Base-by-base conservation (phyloP, 2,888 invertebrate species). In the Metalampra italica region DNA sequence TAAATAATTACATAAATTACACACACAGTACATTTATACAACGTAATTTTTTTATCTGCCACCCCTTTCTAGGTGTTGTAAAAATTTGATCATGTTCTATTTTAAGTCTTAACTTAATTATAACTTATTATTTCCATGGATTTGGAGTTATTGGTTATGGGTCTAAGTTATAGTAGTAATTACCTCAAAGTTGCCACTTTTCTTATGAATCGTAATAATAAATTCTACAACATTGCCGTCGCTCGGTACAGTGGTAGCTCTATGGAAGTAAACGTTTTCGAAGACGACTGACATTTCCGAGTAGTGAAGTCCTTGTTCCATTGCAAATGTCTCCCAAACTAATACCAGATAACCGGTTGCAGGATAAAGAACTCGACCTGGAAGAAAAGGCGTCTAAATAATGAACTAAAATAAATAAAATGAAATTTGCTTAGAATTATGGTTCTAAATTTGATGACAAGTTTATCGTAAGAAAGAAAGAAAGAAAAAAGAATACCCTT, bases 291-390 rank as follows among this genome's bases (percentile, higher is more conserved):
- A 92, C 22, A 96, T 90, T 57, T 95, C 92, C 14, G 93, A 92
- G 71, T 89, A 92, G 0, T 92, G 81, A 39, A 92, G 91, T 45
- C 93, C 93, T 72, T 90, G 85, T 90, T 94, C 92, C 74, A 93
- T 88, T 1, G 93, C 93, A 11, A 95, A 79, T 0, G 94, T 94
- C 66, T 94, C 93, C 95, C 95, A 96, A 0, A 93, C 94, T 13
- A 94, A 80, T 37, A 91, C 86, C 62, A 97, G 80, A 72, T 96
- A 96, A n/a, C 94, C 95, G 0, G 97, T 96, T 0, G 97, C 97
- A 0, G 97, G 97, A 63, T 94, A 93, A 1, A 96, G 75, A 62
- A 94, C 93, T 51, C 96, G 92, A 9, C 93, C 94, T 91, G 56
- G 9, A 47, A 34, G 11, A 14, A 44, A 36, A 13, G n/a, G 43